Conservation (phyloP, 2,113 vertebrate genomes). For the Sus scrofa region T2T-Sscrofa CM000814.6:111290501-111291000, state of each 20-base stretch:
- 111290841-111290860: constrained; percentile 15
- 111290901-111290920: not conserved
- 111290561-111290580: not conserved
- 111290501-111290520: not conserved
- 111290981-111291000: not conserved
- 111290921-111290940: not conserved
- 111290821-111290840: constrained; percentile 2
- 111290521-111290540: not conserved
- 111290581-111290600: not conserved
- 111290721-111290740: not conserved
- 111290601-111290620: not conserved
- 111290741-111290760: not conserved
- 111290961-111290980: not conserved
- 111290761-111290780: constrained; percentile 42
- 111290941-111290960: not conserved
- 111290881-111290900: constrained; percentile 26
- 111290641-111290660: not conserved
- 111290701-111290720: not conserved
- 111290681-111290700: not conserved
- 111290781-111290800: not conserved
- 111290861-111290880: not conserved
- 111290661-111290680: constrained; percentile 9
- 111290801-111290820: constrained; percentile 26
- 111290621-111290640: not conserved
- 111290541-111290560: not conserved